phyloP scores from a whole-genome alignment of 1,140 invertebrate species.

The Pissodes strobi region DNA sequence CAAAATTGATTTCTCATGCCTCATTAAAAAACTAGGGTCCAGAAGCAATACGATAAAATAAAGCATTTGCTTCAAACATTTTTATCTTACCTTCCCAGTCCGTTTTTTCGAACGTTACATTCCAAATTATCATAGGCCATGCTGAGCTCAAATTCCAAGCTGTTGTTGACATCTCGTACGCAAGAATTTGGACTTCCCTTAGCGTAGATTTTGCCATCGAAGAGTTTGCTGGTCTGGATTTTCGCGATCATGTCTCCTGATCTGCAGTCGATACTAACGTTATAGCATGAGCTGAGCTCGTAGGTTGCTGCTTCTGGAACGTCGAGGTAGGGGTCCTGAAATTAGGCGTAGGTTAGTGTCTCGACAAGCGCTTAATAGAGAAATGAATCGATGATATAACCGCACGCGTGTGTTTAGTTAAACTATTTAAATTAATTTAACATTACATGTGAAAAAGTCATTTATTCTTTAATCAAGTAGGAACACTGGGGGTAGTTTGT shows the following conservation, averaged over 20 bases:
- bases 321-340: constrained; percentile 84
- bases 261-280: constrained; percentile 89
- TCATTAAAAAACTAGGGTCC: too few relatives aligned
- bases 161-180: constrained; percentile 81
- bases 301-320: constrained; percentile 88
- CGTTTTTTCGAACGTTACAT: constrained; percentile 85
- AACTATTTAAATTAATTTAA: background rate
- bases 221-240: constrained; percentile 89
- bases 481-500: too few relatives aligned
- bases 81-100: constrained; percentile 69
- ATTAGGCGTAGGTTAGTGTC: too few relatives aligned
- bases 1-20: too few relatives aligned
- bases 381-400: too few relatives aligned
- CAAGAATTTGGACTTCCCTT: constrained; percentile 92
- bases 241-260: constrained; percentile 90
- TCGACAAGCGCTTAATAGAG: too few relatives aligned
- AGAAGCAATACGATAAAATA: too few relatives aligned
- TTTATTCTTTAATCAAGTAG: background rate
- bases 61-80: too few relatives aligned
- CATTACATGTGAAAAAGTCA: background rate
- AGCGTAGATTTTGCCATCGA: constrained; percentile 93
- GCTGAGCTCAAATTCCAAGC: constrained; percentile 83
- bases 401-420: too few relatives aligned
- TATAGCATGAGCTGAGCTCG: constrained; percentile 92
- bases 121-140: constrained; percentile 92